phyloP scores from a whole-genome alignment of 2,797 vertebrate species.

The Carcharodon carcharias region DNA sequence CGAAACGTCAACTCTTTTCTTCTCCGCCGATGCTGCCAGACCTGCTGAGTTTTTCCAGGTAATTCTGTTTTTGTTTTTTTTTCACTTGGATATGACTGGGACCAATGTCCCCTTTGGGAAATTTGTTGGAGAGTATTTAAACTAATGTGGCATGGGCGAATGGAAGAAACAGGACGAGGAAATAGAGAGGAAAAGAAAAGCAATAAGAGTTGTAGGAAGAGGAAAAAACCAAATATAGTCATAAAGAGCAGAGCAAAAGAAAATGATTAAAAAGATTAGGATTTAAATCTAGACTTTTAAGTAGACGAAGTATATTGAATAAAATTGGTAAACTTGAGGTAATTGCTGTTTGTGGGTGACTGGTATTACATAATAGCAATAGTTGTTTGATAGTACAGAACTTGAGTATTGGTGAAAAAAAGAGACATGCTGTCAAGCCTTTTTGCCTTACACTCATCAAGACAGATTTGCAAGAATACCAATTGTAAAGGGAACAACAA shows the following conservation, averaged over 20 bases:
- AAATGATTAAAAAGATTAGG: not conserved
- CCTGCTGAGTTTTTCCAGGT: too few species aligned
- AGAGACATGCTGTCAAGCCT: too few species aligned
- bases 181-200: not conserved
- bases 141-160: not conserved
- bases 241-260: not conserved
- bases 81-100: not conserved
- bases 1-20: too few species aligned
- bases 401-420: too few species aligned
- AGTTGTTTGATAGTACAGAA: too few species aligned
- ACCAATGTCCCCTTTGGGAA: not conserved
- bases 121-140: not conserved
- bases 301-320: not conserved
- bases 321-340: not conserved
- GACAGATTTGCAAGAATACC: too few species aligned
- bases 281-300: not conserved
- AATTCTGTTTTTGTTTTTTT: too few species aligned
- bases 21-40: too few species aligned
- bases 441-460: too few species aligned
- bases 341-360: not conserved
- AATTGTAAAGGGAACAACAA: too few species aligned
- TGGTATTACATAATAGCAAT: not conserved
- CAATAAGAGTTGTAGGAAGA: not conserved
- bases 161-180: not conserved
- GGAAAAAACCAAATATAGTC: not conserved